Evolutionary conservation across 2,113 vertebrate genomes (phyloP).

Genomic region (Hiodon alosoides): DNA sequence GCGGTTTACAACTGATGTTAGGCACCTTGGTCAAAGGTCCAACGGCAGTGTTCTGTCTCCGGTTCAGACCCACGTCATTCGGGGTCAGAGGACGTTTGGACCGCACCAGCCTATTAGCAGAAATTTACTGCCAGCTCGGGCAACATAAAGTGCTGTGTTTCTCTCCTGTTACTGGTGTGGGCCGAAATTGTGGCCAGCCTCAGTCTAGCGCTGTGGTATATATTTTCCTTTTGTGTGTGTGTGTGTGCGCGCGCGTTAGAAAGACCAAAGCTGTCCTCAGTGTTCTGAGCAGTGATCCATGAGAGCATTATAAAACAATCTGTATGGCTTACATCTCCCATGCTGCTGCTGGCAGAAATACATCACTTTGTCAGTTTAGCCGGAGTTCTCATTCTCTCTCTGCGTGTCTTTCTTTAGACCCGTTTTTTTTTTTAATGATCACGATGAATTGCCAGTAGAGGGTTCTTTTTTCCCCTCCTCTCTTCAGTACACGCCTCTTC

Average conservation of each 20-base stretch:
- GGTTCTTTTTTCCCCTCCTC: not conserved
- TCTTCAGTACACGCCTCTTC: conserved; percentile 3
- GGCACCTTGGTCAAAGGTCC: too few species aligned
- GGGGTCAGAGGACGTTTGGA: not conserved
- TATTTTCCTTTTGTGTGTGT: not conserved
- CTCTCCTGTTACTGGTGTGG: not conserved
- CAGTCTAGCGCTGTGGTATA: not conserved
- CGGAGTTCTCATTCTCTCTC: not conserved
- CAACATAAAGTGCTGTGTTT: not conserved
- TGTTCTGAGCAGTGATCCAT: conserved; percentile 6
- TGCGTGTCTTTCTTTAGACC: conserved; percentile 2
- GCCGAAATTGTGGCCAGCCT: not conserved
- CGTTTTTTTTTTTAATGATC: conserved; percentile 12
- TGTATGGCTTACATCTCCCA: conserved; percentile 9
- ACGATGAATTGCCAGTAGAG: not conserved
- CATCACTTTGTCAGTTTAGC: conserved; percentile 1
- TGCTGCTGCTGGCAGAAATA: not conserved
- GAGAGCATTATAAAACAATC: conserved; percentile 8
- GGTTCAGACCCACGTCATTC: too few species aligned
- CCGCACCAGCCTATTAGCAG: not conserved
- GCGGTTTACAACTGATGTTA: too few species aligned
- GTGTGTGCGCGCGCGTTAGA: too few species aligned
- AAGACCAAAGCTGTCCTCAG: not conserved
- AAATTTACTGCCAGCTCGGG: too few species aligned
- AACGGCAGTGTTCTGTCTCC: too few species aligned